These are phyloP conservation scores for Willowsia nigromaculata DNA, from an alignment of 2,888 invertebrate species.

Conservation along the genomic window DNA sequence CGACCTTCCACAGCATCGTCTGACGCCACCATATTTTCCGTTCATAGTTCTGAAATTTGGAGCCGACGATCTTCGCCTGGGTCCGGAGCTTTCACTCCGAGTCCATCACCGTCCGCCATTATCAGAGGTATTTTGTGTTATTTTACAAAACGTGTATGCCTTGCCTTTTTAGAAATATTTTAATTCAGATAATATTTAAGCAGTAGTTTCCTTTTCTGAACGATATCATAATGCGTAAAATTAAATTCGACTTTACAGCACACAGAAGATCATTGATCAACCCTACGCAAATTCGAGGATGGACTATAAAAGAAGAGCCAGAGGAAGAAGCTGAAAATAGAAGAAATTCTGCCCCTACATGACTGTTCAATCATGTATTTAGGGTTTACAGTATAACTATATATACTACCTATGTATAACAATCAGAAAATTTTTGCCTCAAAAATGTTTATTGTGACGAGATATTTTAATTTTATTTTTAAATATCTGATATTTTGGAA, in stretches of 20 bases:
- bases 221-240: neutral
- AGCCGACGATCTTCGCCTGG: constrained; percentile 38
- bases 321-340: constrained; percentile 50
- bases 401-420: no score
- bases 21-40: constrained; percentile 58
- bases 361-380: no score
- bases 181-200: no score
- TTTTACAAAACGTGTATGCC: no score
- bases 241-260: neutral
- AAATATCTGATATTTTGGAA: no score
- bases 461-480: no score
- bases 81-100: constrained; percentile 25
- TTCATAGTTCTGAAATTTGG: constrained; percentile 66
- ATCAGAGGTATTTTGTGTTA: no score
- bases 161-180: no score
- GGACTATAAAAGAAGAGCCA: constrained; percentile 61
- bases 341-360: constrained; percentile 52
- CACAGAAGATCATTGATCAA: constrained; percentile 25
- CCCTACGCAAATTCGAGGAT: constrained; percentile 53
- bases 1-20: constrained; percentile 54
- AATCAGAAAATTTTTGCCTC: no score
- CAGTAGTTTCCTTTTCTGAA: neutral
- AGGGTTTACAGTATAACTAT: no score
- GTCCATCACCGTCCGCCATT: neutral
- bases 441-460: no score